These are phyloP conservation scores for Psammodynastes pulverulentus DNA, from an alignment of 2,113 vertebrate genomes.

Conservation along the genomic window DNA sequence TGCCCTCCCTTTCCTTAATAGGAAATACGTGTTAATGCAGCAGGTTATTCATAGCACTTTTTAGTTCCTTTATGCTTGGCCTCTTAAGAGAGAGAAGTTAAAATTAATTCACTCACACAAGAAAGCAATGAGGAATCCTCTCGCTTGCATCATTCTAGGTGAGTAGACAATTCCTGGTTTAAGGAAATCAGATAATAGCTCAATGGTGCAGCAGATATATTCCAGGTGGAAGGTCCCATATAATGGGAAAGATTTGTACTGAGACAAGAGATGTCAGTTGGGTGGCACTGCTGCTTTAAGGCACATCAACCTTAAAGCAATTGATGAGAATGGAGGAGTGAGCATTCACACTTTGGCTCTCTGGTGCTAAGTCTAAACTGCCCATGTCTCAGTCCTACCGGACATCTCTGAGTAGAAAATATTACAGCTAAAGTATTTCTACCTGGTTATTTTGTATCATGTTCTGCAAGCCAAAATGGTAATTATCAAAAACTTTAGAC, in stretches of 20 bases:
- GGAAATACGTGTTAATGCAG: background rate
- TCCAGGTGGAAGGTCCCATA: background rate
- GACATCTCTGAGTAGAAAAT: background rate
- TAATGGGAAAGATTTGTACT: background rate
- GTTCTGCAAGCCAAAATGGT: background rate
- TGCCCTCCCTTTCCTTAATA: background rate
- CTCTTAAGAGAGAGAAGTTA: background rate
- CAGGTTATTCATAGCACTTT: background rate
- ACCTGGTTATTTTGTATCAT: background rate
- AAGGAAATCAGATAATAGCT: background rate
- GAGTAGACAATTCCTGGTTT: background rate
- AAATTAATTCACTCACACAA: background rate
- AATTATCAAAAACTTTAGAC: background rate
- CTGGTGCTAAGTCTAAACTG: background rate
- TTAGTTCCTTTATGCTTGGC: background rate
- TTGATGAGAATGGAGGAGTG: background rate
- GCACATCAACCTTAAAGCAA: background rate
- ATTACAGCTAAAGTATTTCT: background rate
- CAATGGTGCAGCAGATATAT: background rate
- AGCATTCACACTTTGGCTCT: background rate
- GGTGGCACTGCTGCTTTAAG: background rate
- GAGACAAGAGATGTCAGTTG: background rate
- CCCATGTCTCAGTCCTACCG: background rate
- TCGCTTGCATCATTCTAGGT: background rate
- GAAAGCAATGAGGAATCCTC: background rate